phyloP scores from a whole-genome alignment of 2,888 invertebrate species.

The Heliconius aoede region DNA sequence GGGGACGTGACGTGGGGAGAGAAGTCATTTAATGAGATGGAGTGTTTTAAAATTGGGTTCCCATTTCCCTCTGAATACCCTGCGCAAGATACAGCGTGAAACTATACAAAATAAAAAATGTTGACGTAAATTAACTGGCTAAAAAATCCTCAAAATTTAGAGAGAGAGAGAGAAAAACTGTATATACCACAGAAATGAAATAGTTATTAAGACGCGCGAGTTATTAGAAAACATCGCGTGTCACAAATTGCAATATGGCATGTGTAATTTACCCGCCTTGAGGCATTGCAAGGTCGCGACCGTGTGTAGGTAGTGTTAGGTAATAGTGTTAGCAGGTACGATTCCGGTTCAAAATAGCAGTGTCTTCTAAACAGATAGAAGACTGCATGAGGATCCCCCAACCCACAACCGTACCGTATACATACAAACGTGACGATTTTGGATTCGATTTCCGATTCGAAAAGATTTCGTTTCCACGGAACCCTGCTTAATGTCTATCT shows the following conservation, averaged over 20 bases:
- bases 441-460: too few relatives aligned
- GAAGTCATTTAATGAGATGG: neutral
- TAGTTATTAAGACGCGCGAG: slow-evolving; percentile 8
- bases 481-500: too few relatives aligned
- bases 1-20: neutral
- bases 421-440: too few relatives aligned
- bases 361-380: too few relatives aligned
- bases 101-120: neutral
- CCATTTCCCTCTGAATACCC: neutral
- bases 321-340: slow-evolving; percentile 4
- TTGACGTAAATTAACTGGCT: neutral
- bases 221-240: slow-evolving; percentile 38
- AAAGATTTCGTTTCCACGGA: too few relatives aligned
- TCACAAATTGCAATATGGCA: slow-evolving; percentile 36
- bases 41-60: neutral
- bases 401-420: too few relatives aligned
- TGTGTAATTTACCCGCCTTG: slow-evolving; percentile 55
- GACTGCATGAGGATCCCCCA: too few relatives aligned
- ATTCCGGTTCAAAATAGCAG: neutral
- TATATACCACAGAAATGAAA: slow-evolving; percentile 1
- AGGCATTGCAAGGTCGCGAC: slow-evolving; percentile 50
- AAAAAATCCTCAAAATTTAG: neutral
- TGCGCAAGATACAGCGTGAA: neutral
- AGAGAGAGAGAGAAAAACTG: neutral
- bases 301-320: neutral